Base-by-base conservation (phyloP, 2,888 invertebrate genomes). In the Rosalia funebris region DNA sequence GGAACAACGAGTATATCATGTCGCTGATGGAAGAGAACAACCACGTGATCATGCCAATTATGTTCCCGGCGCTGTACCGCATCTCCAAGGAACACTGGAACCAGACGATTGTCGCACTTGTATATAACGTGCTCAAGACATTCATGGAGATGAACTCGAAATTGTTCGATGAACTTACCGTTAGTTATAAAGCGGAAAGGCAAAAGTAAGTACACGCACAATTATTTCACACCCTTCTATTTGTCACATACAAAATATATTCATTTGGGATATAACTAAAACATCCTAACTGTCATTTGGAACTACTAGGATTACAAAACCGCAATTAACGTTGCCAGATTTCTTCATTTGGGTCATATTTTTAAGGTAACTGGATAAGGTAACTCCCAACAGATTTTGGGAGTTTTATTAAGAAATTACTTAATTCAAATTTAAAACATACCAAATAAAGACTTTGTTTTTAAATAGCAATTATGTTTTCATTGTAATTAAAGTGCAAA, bases 71-170 rank as follows among this genome's bases (percentile, higher is more conserved):
- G 71, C 86, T 99, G 79, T 99, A 99, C 85, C 94, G 96, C 81
- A 97, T 97, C 84, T 96, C 96, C 82, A 98, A 98, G 87, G 97
- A 98, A 83, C 99, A 99, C 85, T 99, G 99, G 99, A 99, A 99
- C 86, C 98, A 98, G 85, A 99, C 98, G 70, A 99, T 99, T 78
- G 95, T 99, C 74, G 98, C 98, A 63, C 90, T 99, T 77, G 98
- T 99, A 76, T 99, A 99, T 86, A 99, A 99, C 84, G 99, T 99
- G 80, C 91, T 99, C 78, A 99, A 99, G 86, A 92, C 98, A 58
- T 99, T 99, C 85, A 99, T 99, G 99, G 99, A 99, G 84, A 99
- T 99, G 98, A 99, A 99, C 87, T 97, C 97, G 80, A 98, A 97
- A 84, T 88, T 99, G 72, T 99, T 99, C 81, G 99, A 99, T 83